A percentile compares a stretch with the other conserved stretches of the same genome.
Evolutionary conservation across 2,797 vertebrate genomes (phyloP).

Genomic region (Chaenodraco wilsoni): DNA sequence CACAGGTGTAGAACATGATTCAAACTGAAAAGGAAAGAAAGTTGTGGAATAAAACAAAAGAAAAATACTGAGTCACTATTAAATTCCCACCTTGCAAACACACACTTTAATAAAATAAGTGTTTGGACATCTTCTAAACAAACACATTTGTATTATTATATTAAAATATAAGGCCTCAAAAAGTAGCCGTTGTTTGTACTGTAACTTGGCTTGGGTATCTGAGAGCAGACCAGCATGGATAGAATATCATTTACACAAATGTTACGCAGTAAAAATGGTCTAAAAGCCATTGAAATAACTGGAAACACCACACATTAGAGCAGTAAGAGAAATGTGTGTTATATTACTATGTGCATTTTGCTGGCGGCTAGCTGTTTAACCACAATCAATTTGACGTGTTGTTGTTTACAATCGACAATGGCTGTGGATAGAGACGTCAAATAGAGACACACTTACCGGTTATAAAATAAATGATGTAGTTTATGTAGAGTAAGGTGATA

Average conservation of each 20-base stretch:
- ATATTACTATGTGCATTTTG: fast-evolving
- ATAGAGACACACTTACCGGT: conserved; percentile 40
- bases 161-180: background rate
- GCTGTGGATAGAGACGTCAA: background rate
- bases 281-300: background rate
- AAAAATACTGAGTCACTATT: background rate
- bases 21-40: conserved; percentile 32
- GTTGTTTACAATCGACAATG: conserved; percentile 8
- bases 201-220: background rate
- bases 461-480: background rate
- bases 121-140: background rate
- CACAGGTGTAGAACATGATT: conserved; percentile 91
- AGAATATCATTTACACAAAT: conserved; percentile 58
- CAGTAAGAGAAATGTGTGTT: too few species aligned
- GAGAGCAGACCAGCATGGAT: conserved; percentile 1
- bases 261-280: conserved; percentile 43
- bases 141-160: background rate
- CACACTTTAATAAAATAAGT: too few species aligned
- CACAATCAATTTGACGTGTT: background rate
- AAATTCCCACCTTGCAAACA: background rate
- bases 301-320: background rate
- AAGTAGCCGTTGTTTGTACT: too few species aligned
- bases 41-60: background rate
- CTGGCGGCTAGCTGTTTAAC: background rate
- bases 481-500: background rate